phyloP scores from a whole-genome alignment of 2,113 vertebrate genomes.

The Baryphthengus martii region DNA sequence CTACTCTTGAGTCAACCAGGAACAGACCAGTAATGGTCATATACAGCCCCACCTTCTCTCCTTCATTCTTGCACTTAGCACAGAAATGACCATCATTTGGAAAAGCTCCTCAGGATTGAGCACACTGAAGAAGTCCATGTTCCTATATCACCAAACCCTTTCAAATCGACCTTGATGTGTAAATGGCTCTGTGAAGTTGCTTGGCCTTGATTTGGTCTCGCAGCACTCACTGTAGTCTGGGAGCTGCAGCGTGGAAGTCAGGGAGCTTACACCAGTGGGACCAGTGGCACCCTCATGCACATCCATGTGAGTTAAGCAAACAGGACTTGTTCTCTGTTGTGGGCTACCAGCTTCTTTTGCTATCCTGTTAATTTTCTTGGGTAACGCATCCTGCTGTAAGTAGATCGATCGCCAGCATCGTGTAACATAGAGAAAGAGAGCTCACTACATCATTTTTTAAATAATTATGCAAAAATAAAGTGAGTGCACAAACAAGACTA shows the following conservation, averaged over 20 bases:
- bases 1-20: neutral
- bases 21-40: neutral
- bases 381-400: neutral
- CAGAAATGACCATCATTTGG: neutral
- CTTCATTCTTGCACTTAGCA: rapidly evolving
- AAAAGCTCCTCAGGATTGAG: neutral
- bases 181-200: neutral
- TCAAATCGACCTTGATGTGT: rapidly evolving
- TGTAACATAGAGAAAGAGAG: neutral
- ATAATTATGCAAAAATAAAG: conserved; percentile 59
- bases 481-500: neutral
- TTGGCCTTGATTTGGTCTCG: neutral
- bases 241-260: neutral
- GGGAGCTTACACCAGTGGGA: neutral
- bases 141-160: neutral
- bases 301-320: rapidly evolving
- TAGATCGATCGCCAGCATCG: neutral
- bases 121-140: rapidly evolving
- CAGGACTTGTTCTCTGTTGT: neutral
- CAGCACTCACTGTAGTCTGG: neutral
- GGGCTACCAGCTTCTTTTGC: neutral
- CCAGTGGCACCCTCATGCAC: neutral
- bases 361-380: neutral
- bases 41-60: rapidly evolving
- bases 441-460: neutral